Conservation (phyloP, 2,113 vertebrate genomes). For the Brienomyrus longianalis region DNA sequence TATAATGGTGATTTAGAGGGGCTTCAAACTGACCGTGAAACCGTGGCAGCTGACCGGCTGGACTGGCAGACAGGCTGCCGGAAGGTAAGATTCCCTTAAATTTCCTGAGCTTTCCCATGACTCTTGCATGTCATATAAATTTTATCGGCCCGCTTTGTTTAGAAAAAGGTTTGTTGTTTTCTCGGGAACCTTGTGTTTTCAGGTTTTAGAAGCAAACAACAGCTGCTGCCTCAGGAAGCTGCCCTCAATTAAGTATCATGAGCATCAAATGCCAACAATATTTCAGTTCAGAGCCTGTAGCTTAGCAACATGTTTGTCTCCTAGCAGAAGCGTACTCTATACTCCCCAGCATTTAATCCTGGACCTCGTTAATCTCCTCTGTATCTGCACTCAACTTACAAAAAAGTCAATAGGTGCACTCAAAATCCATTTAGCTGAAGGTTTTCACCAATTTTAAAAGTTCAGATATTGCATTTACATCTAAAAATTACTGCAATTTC, state of each 20-base stretch:
- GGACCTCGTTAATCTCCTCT: not conserved
- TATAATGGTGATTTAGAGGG: not conserved
- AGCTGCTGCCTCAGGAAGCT: not conserved
- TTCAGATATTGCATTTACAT: not conserved
- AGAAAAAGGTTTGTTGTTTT: not conserved
- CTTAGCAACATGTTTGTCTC: not conserved
- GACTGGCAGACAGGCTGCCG: not conserved
- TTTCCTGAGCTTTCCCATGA: not conserved
- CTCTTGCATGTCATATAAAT: not conserved
- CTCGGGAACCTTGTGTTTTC: not conserved
- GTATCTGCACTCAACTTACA: not conserved
- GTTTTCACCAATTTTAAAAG: not conserved
- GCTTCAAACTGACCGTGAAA: not conserved
- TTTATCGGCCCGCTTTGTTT: not conserved
- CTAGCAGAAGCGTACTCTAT: not conserved
- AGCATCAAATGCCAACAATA: not conserved
- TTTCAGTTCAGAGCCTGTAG: not conserved
- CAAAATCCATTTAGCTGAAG: not conserved
- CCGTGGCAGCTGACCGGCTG: not conserved
- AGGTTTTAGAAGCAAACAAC: not conserved
- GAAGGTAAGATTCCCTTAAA: not conserved
- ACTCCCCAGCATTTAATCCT: not conserved
- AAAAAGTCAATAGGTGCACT: not conserved
- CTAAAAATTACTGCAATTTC: not conserved
- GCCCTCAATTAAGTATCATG: not conserved